Conservation (phyloP, 1,140 invertebrate genomes). For the Leptopilina boulardi region DNA sequence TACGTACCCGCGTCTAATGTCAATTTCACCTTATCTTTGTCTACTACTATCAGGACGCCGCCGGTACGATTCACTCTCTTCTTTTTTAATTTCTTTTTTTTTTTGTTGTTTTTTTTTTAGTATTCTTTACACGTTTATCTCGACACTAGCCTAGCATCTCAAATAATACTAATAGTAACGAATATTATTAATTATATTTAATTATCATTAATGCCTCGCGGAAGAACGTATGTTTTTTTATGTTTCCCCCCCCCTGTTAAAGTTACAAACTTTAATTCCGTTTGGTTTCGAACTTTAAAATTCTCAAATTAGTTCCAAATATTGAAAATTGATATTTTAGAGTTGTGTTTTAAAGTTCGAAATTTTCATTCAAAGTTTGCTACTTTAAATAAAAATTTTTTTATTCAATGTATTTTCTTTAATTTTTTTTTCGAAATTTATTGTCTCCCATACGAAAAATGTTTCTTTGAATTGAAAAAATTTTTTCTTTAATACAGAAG, state of each 20-base stretch:
- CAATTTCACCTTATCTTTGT: constrained; percentile 47
- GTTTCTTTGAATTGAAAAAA: no score
- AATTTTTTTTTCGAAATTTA: no score
- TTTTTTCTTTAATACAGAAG: no score
- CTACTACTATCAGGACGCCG: constrained; percentile 49
- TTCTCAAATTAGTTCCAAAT: not conserved
- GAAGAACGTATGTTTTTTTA: not conserved
- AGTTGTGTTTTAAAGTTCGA: not conserved
- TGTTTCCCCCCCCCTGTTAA: not conserved
- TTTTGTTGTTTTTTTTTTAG: constrained; percentile 2
- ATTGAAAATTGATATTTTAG: not conserved
- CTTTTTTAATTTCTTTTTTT: constrained; percentile 25
- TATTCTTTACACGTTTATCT: constrained; percentile 37
- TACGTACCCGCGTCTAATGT: constrained; percentile 57
- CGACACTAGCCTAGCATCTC: constrained; percentile 19
- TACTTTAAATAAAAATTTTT: no score
- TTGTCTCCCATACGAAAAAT: no score
- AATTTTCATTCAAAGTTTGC: no score
- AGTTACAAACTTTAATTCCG: not conserved
- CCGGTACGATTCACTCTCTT: constrained; percentile 38
- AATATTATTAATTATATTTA: not conserved
- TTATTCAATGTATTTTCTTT: no score
- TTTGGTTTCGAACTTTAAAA: not conserved
- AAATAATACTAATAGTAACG: constrained; percentile 12
- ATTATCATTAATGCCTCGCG: constrained; percentile 18